Percentiles rank a stretch among this genome's conserved stretches.
Evolutionary conservation across 2,797 vertebrate genomes (phyloP).

Genomic region (Malurus splendens): DNA sequence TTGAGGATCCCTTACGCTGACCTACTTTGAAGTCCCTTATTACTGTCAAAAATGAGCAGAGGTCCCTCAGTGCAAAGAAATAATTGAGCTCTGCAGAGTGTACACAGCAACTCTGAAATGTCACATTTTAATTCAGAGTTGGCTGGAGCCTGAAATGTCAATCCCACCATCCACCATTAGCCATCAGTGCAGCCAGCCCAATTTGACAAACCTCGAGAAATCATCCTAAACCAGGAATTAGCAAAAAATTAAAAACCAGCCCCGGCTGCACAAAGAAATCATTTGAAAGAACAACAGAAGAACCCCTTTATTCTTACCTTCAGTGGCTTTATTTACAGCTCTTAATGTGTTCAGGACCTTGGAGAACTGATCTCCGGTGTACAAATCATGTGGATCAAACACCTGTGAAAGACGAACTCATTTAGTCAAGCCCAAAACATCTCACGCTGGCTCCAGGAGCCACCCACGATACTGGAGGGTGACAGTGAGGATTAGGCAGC

Average conservation of each 20-base stretch:
- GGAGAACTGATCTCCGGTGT: conserved; percentile 85
- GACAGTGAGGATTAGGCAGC: background rate
- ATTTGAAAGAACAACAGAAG: background rate
- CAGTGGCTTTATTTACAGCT: conserved; percentile 89
- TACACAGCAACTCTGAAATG: background rate
- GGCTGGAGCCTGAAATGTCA: background rate
- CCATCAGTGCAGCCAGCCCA: background rate
- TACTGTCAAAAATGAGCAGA: background rate
- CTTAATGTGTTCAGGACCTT: conserved; percentile 86
- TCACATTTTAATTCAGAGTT: background rate
- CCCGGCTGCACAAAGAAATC: background rate
- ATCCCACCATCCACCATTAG: background rate
- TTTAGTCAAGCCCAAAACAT: background rate
- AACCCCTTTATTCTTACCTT: conserved; percentile 79
- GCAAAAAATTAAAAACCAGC: background rate
- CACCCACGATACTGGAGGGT: background rate
- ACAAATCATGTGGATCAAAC: conserved; percentile 89
- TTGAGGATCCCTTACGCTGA: background rate
- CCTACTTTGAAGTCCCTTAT: conserved; percentile 11
- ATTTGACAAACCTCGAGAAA: background rate
- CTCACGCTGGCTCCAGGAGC: background rate
- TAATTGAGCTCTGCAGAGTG: background rate
- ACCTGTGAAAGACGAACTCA: conserved; percentile 70
- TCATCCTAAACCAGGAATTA: background rate
- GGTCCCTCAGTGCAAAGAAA: background rate